These are phyloP conservation scores for Alosa sapidissima DNA, from an alignment of 2,797 vertebrate genomes.

Conservation along the genomic window DNA sequence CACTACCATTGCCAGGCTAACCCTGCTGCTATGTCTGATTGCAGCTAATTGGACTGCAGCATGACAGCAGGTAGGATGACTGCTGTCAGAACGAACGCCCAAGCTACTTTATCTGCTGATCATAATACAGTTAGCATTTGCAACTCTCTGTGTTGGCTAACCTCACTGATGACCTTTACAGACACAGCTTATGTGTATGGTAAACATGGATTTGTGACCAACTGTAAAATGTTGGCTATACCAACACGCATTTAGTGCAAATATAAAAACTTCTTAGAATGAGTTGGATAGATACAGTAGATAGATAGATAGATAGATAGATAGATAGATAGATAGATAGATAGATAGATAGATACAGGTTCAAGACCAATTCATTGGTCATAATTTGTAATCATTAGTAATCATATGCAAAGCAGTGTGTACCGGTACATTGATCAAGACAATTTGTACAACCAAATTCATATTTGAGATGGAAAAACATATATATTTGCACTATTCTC, in stretches of 20 bases:
- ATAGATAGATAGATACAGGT: no score
- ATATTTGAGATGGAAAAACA: no score
- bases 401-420: no score
- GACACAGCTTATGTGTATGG: neutral
- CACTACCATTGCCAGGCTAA: neutral
- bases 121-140: neutral
- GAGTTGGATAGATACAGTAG: no score
- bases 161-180: neutral
- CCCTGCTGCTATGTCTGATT: neutral
- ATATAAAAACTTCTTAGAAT: neutral
- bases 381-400: no score
- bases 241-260: neutral
- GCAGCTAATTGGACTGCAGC: neutral
- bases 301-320: no score
- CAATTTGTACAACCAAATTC: no score
- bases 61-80: neutral
- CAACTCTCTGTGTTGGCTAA: neutral
- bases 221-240: neutral
- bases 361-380: no score
- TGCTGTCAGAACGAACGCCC: neutral
- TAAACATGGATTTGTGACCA: no score
- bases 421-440: no score
- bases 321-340: no score
- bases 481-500: no score
- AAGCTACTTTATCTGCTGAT: neutral